Base-by-base conservation (phyloP, 2,888 invertebrate genomes). In the Conomelus anceps region DNA sequence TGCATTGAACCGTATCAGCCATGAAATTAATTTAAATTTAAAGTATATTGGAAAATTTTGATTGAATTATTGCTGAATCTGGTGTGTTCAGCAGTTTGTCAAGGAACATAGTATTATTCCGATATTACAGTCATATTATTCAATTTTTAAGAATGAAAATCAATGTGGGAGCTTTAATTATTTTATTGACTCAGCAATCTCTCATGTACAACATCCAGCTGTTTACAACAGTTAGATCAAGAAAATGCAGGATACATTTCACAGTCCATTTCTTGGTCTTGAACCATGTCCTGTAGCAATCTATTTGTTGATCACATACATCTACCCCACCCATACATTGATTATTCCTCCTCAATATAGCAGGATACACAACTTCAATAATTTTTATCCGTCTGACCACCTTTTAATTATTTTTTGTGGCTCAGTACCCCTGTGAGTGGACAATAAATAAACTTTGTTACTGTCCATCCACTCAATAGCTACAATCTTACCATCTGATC, bases 241-340 rank as follows among this genome's bases (percentile, higher is more conserved):
- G 22, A 22, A 89, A 89, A 86, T 89, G 89, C 17, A 89, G 4
- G 7, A 88, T 89, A 20, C 3, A 22, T 41, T 89, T 89, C 9
- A 87, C 23, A 22, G 84, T 23, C 89, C 89, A 87, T 88, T 89
- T 89, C 22, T 84, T 22, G 7, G 89, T 87, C 7, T 23, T 20
- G 23, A 88, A 29, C 29, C 85, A 89, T 20, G 85, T 34, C 22
- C 88, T 29, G 41, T 41, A 89, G 22, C 23, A 88, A 20, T 89
- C 89, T 22, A 89, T 85, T 88, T 88, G 85, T 23, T 89, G 89
- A 22, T 89, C 89, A 23, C 17, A 85, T 6, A 86, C 17, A 26
- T 88, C 89, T 9, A 88, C 89, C 9, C 88, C 85, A n/a, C 85
- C 88, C 89, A 87, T 87, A 84, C 22, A 26, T 7, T 23, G 3